These are phyloP conservation scores for Cisticola juncidis DNA, from an alignment of 2,113 vertebrate genomes.

Conservation along the genomic window DNA sequence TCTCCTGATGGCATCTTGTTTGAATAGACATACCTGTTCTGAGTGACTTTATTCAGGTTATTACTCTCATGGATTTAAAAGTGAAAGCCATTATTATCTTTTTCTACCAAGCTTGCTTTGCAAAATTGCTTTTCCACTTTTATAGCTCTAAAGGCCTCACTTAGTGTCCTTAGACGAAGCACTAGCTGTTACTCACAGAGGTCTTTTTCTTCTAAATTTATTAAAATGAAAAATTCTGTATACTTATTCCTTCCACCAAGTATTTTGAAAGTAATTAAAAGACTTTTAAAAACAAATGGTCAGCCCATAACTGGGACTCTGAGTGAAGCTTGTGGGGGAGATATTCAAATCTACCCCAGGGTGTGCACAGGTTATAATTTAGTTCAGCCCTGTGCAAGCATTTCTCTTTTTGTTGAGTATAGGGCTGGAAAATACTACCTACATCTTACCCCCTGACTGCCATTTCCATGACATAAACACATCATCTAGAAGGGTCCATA, in stretches of 20 bases:
- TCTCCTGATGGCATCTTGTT: not conserved
- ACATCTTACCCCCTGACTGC: not conserved
- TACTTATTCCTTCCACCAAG: not conserved
- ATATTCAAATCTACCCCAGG: not conserved
- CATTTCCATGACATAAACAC: not conserved
- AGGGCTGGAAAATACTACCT: not conserved
- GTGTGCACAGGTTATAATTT: not conserved
- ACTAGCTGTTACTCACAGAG: not conserved
- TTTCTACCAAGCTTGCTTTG: not conserved
- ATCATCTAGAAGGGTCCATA: not conserved
- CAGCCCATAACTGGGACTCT: not conserved
- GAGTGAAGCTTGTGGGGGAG: not conserved
- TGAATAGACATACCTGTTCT: not conserved
- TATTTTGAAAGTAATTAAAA: not conserved
- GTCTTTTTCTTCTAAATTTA: not conserved
- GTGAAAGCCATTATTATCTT: not conserved
- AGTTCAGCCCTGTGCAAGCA: not conserved
- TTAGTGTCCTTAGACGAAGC: not conserved
- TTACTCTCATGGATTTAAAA: not conserved
- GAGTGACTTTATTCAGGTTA: not conserved
- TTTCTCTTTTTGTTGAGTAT: not conserved
- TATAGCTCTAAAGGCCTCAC: not conserved
- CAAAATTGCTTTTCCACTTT: not conserved
- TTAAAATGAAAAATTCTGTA: not conserved
- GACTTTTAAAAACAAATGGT: not conserved